Percentiles rank a stretch among this genome's conserved stretches.
phyloP scores from a whole-genome alignment of 2,888 invertebrate species.

The Theretra japonica region DNA sequence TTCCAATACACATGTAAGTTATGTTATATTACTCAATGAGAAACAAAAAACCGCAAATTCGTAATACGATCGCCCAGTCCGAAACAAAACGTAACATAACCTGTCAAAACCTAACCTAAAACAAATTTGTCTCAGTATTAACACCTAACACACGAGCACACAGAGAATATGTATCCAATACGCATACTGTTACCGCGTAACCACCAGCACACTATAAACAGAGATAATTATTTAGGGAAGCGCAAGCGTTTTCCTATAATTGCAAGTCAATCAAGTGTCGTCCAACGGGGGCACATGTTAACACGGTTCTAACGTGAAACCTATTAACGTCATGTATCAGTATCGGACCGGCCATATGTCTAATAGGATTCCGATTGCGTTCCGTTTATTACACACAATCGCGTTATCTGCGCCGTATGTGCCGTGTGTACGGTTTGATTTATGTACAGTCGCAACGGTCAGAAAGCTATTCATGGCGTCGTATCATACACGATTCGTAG shows the following conservation, averaged over 20 bases:
- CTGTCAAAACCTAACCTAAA: not conserved
- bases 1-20: not conserved
- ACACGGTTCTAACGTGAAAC: conserved; percentile 66
- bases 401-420: conserved; percentile 57
- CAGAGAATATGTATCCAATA: conserved; percentile 3
- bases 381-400: conserved; percentile 77
- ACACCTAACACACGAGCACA: not conserved
- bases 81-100: not conserved
- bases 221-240: conserved; percentile 29
- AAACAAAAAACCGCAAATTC: not conserved
- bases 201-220: conserved; percentile 15
- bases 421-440: conserved; percentile 31
- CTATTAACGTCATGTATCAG: conserved; percentile 70
- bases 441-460: conserved; percentile 16
- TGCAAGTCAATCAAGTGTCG: conserved; percentile 50
- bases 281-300: conserved; percentile 48
- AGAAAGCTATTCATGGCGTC: conserved; percentile 8
- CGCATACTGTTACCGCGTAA: not conserved
- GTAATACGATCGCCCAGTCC: not conserved
- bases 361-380: conserved; percentile 78
- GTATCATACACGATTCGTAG: not conserved
- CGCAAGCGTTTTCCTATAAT: conserved; percentile 35
- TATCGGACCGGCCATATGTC: conserved; percentile 67
- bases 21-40: not conserved
- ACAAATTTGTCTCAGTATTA: not conserved